Base-by-base conservation (phyloP, 1,140 invertebrate species). In the Bombus haemorrhoidalis region DNA sequence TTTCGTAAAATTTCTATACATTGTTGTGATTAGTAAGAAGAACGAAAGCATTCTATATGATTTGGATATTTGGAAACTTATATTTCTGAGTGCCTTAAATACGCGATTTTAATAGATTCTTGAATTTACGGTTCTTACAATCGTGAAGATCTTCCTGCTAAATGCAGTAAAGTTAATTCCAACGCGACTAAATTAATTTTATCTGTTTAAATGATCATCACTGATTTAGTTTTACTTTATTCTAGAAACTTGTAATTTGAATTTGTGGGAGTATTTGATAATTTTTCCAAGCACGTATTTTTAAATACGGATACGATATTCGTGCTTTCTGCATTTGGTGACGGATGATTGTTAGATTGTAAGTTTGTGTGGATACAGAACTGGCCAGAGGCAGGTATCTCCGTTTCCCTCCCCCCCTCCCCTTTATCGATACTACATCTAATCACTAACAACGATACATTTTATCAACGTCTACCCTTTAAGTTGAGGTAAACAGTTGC, bases 311-410 rank as follows among this genome's bases (percentile, higher is more conserved):
- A 32, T 41, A 68, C 68, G 41, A 75, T 62, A 32, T 18, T 82
- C 69, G 47, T 86, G 78, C 66, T 87, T 87, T 77, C 47, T 83
- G 89, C 83, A 91, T 74, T 73, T 89, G 74, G 88, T 77, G 82
- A 88, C 88, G 86, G 90, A 91, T 82, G 82, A 83, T 91, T 71
- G 69, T 57, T 94, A 93, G 91, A 79, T 91, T 91, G 83, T 93
- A 94, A 94, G 92, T 91, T 81, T 89, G 91, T 89, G 93, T 93
- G 89, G 86, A 94, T 93, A 95, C 95, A 96, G 95, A 96, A 96
- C 93, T 96, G 95, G 95, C 95, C 95, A 95, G 95, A 94, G 95
- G 95, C 95, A 96, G 95, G 95, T 95, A 95, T 95, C 95, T 95
- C 91, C 93, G 91, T 93, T 92, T 91, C 15, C 47, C 18, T 18